These are phyloP conservation scores for Corbicula japonica DNA, from an alignment of 2,888 invertebrate genomes.

Conservation along the genomic window DNA sequence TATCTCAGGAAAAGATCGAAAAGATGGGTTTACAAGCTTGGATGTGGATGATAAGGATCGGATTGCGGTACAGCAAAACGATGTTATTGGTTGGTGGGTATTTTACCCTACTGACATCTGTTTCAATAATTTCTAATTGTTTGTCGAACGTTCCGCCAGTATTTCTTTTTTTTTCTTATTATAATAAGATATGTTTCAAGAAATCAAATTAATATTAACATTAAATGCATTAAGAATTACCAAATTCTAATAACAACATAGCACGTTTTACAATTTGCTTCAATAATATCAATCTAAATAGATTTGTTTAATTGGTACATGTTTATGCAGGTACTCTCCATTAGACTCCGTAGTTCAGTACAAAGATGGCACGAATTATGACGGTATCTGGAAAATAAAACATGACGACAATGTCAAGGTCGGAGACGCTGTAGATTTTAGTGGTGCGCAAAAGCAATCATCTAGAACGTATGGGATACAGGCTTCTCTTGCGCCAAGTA, in stretches of 20 bases:
- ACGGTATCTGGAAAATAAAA: conserved; percentile 30
- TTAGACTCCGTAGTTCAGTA: conserved; percentile 28
- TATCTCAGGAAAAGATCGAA: conserved; percentile 24
- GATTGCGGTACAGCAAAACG: conserved; percentile 16
- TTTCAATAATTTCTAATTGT: no score
- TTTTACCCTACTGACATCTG: no score
- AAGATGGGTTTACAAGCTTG: conserved; percentile 6
- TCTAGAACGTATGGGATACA: conserved; percentile 38
- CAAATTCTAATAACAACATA: no score
- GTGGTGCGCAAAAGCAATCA: conserved; percentile 19
- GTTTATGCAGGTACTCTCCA: conserved; percentile 28
- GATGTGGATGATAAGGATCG: conserved; percentile 16
- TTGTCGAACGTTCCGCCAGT: not conserved
- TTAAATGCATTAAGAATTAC: no score
- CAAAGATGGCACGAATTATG: not conserved
- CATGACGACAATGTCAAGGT: conserved; percentile 11
- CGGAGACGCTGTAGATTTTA: conserved; percentile 31
- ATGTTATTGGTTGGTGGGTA: conserved; percentile 42
- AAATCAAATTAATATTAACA: no score
- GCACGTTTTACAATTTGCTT: no score
- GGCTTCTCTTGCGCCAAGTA: conserved; percentile 29
- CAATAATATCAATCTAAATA: not conserved
- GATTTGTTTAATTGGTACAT: not conserved
- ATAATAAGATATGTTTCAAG: not conserved
- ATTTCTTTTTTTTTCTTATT: not conserved